These are phyloP conservation scores for Physocephala rufipes DNA, from an alignment of 2,888 invertebrate genomes.

Conservation along the genomic window DNA sequence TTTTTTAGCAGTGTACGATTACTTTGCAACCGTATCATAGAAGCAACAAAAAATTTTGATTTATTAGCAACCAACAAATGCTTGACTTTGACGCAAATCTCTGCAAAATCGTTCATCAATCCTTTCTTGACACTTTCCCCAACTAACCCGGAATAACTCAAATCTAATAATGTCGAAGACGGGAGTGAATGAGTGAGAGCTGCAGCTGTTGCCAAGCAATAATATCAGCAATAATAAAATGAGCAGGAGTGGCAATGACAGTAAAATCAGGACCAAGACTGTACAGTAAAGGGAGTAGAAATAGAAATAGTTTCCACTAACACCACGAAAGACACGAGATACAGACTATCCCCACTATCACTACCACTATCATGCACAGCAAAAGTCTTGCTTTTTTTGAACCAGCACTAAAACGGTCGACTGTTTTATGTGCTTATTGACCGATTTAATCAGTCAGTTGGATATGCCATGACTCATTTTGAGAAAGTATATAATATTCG, in stretches of 20 bases:
- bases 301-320: background rate
- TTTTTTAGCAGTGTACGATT: background rate
- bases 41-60: background rate
- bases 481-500: too few species aligned
- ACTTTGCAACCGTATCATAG: constrained; percentile 1
- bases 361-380: background rate
- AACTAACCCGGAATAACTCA: background rate
- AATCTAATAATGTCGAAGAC: background rate
- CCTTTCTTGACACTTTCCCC: background rate
- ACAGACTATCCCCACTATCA: background rate
- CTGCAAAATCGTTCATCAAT: constrained; percentile 15
- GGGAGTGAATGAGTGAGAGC: background rate
- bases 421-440: too few species aligned
- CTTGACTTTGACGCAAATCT: constrained; percentile 13
- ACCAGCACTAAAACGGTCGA: too few species aligned
- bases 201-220: constrained; percentile 14
- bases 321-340: too few species aligned
- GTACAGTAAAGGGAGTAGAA: background rate
- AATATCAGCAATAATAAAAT: background rate
- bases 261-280: background rate
- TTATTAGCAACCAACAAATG: background rate
- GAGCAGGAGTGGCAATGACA: background rate
- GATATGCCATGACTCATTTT: too few species aligned
- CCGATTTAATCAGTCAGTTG: too few species aligned
- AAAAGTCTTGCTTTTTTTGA: too few species aligned